A percentile compares a stretch with the other conserved stretches of the same genome.
Conservation (phyloP, 2,113 vertebrate species). For the Danio rerio region GRCz12tu NC_133189.1:48590001-48590500, state of each 20-base stretch:
- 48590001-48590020: slow-evolving; percentile 41
- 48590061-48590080: slow-evolving; percentile 49
- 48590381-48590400: not conserved
- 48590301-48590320: not conserved
- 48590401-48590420: not conserved
- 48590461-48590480: too few species aligned
- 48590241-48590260: slow-evolving; percentile 16
- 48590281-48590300: not conserved
- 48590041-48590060: slow-evolving; percentile 34
- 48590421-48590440: not conserved
- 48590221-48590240: slow-evolving; percentile 36
- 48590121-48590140: slow-evolving; percentile 39
- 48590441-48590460: too few species aligned
- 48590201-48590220: slow-evolving; percentile 39
- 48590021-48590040: slow-evolving; percentile 25
- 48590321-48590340: not conserved
- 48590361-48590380: not conserved
- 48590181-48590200: slow-evolving; percentile 10
- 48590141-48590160: slow-evolving; percentile 5
- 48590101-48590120: slow-evolving; percentile 14
- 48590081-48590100: slow-evolving; percentile 11
- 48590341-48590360: not conserved
- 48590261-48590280: slow-evolving; percentile 23
- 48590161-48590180: slow-evolving; percentile 18
- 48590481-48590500: too few species aligned